These are phyloP conservation scores for Drosophila azteca DNA, from an alignment of 1,140 invertebrate species.

Conservation along the genomic window DNA sequence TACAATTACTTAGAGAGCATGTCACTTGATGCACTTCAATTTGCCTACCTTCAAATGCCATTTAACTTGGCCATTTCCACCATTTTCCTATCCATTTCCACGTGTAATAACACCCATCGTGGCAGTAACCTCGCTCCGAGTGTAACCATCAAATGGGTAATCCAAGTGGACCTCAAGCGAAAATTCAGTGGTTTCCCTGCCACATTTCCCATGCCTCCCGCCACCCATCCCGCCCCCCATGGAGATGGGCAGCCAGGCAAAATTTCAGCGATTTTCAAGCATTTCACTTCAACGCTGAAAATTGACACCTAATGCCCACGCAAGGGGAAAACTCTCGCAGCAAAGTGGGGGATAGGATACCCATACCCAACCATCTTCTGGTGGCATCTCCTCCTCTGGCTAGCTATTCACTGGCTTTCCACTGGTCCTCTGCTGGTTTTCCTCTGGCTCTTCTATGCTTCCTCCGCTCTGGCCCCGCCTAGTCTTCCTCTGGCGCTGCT, in stretches of 20 bases:
- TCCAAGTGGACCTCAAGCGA: slow-evolving; percentile 34
- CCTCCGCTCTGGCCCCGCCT: too few species aligned
- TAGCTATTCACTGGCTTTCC: background rate
- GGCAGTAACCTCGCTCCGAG: slow-evolving; percentile 20
- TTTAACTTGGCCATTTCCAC: slow-evolving; percentile 20
- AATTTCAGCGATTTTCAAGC: slow-evolving; percentile 58
- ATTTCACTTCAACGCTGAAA: slow-evolving; percentile 51
- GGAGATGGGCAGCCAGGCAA: slow-evolving; percentile 42
- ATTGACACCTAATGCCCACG: slow-evolving; percentile 70
- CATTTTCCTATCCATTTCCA: slow-evolving; percentile 8
- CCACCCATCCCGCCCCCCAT: slow-evolving; percentile 5
- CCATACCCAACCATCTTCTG: slow-evolving; percentile 1
- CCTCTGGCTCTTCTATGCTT: too few species aligned
- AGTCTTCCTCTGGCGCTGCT: too few species aligned
- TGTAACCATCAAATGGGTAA: slow-evolving; percentile 27
- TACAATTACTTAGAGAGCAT: too few species aligned
- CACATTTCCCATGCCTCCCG: slow-evolving; percentile 1
- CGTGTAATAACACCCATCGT: background rate
- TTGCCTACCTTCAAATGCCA: slow-evolving; percentile 13
- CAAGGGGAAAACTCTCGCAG: slow-evolving; percentile 38
- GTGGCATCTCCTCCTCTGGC: background rate
- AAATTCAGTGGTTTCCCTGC: slow-evolving; percentile 30
- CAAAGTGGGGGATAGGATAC: slow-evolving; percentile 5
- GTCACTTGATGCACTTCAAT: background rate
- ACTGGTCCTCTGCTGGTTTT: background rate